Conservation (phyloP, 2,888 invertebrate genomes). For the Pedicia rivosa region DNA sequence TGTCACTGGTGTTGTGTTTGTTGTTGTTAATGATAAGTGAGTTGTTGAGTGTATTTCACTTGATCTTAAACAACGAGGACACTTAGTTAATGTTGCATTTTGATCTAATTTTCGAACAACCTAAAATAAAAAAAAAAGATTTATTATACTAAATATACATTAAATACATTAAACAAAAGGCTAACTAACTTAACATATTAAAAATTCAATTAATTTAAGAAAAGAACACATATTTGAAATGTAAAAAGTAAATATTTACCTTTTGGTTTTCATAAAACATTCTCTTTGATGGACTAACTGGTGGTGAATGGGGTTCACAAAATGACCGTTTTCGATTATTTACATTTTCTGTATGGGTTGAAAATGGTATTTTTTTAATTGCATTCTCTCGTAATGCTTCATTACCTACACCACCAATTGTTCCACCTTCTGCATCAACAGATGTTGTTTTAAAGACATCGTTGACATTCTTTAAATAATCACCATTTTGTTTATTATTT, state of each 20-base stretch:
- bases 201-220: too few relatives aligned
- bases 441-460: too few relatives aligned
- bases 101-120: constrained; percentile 9
- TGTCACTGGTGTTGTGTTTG: too few relatives aligned
- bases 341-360: constrained; percentile 6
- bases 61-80: constrained; percentile 12
- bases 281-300: constrained; percentile 13
- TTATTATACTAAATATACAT: background rate
- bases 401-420: background rate
- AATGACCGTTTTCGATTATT: constrained; percentile 6
- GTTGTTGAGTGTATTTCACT: too few relatives aligned
- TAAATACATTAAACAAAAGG: background rate
- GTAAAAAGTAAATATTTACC: constrained; percentile 10
- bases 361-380: too few relatives aligned
- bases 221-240: background rate
- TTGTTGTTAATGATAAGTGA: too few relatives aligned
- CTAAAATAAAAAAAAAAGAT: constrained; percentile 6
- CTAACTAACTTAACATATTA: too few relatives aligned
- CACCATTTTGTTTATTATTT: too few relatives aligned
- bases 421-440: background rate
- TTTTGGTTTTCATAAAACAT: constrained; percentile 14
- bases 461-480: too few relatives aligned
- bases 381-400: too few relatives aligned
- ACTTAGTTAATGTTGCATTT: constrained; percentile 10
- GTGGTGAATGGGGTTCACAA: constrained; percentile 9